Evolutionary conservation across 2,888 invertebrate species (phyloP).

Genomic region (Clitarchus hookeri): DNA sequence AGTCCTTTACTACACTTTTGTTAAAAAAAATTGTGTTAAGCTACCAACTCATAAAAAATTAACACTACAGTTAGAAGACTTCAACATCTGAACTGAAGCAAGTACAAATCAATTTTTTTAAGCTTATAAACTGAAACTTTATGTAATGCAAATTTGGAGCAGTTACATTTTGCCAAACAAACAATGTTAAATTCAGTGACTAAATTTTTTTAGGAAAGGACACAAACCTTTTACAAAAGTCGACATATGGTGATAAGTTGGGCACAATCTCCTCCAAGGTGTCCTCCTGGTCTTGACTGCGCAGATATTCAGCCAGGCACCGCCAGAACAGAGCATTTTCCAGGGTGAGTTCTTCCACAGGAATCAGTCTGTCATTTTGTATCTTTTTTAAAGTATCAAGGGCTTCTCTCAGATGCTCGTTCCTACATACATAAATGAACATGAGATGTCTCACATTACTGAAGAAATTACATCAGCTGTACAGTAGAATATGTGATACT

Average conservation of each 20-base stretch:
- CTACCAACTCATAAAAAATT: no score
- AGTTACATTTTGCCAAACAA: no score
- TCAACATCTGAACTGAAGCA: no score
- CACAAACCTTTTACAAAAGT: slow-evolving; percentile 67
- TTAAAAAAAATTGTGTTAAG: no score
- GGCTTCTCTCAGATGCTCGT: slow-evolving; percentile 53
- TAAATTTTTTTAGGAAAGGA: neutral
- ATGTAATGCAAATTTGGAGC: no score
- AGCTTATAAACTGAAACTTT: no score
- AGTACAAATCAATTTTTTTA: no score
- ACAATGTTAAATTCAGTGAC: no score
- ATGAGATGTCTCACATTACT: neutral
- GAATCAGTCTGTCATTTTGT: slow-evolving; percentile 56
- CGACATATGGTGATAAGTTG: slow-evolving; percentile 72
- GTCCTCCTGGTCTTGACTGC: slow-evolving; percentile 55
- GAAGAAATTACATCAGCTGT: neutral
- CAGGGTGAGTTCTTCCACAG: slow-evolving; percentile 57
- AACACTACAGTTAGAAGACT: no score
- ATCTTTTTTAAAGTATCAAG: slow-evolving; percentile 56
- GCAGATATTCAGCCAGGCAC: slow-evolving; percentile 60
- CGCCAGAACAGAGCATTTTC: slow-evolving; percentile 69
- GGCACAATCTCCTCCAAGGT: slow-evolving; percentile 66
- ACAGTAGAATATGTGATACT: neutral
- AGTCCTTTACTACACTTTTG: no score
- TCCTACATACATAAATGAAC: slow-evolving; percentile 47